These are phyloP conservation scores for Panagrolaimus sp. DNA, from an alignment of 1,140 invertebrate genomes.

Conservation along the genomic window DNA sequence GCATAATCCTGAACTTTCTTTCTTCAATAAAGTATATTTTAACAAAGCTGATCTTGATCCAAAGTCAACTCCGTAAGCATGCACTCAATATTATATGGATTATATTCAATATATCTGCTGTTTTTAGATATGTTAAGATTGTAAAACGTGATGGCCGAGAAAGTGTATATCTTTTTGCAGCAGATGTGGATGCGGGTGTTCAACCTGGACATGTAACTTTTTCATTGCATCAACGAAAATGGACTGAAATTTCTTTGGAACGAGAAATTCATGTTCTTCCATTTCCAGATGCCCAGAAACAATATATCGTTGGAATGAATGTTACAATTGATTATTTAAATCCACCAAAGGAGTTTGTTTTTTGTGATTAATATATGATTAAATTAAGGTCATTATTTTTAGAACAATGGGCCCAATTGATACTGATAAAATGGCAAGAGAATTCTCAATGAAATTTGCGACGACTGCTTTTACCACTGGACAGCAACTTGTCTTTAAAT, in stretches of 20 bases:
- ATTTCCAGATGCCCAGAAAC: constrained; percentile 70
- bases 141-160: constrained; percentile 71
- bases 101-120: constrained; percentile 19
- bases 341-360: constrained; percentile 77
- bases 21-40: constrained; percentile 66
- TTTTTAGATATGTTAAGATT: constrained; percentile 77
- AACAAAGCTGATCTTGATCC: constrained; percentile 62
- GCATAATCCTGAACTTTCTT: neutral
- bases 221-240: constrained; percentile 84
- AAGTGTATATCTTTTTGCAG: constrained; percentile 77
- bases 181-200: constrained; percentile 69
- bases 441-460: constrained; percentile 82
- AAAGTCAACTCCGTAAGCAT: constrained; percentile 40
- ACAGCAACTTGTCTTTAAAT: constrained; percentile 80
- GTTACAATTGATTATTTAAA: constrained; percentile 84
- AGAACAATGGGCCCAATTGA: constrained; percentile 80
- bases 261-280: constrained; percentile 77
- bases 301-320: constrained; percentile 74
- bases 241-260: constrained; percentile 84
- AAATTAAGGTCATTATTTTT: constrained; percentile 62
- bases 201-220: constrained; percentile 77
- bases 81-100: constrained; percentile 11
- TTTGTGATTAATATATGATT: constrained; percentile 3
- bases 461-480: constrained; percentile 82
- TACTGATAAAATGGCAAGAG: constrained; percentile 87